Base-by-base conservation (phyloP, 2,888 invertebrate species). In the Zeuzera pyrina region DNA sequence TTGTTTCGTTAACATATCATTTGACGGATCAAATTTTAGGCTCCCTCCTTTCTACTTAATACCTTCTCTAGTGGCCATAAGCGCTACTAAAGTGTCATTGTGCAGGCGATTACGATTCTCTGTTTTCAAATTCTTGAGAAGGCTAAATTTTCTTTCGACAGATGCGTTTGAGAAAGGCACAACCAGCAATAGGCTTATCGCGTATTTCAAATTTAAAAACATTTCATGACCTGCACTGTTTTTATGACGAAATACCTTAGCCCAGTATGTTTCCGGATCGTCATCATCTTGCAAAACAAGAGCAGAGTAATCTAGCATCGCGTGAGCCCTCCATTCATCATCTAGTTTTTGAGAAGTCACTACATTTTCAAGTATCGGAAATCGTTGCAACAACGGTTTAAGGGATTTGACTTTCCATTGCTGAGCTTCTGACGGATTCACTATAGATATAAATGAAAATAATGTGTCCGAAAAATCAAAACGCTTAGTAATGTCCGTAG, bases 371-470 rank as follows among this genome's bases (percentile, higher is more conserved):
- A 33, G 28, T 12, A 28, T 11, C 15, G 27, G 33, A 33, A 33
- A 33, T 33, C 28, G 19, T 14, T 27, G 7, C 21, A 28, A 11
- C 14, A 31, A 8, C n/a, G 31, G 15, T 15, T 10, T 10, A 13
- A 31, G 28, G n/a, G 29, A 28, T 23, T 33, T 33, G 23, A 33
- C 12, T 28, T 28, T 28, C 10, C 27, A 28, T 29, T 33, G 21
- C 11, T 12, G 21, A 21, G 33, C 33, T 28, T 33, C 33, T 19
- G 13, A 22, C n/a, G 33, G 33, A 33, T 33, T 23, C n/a, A 33
- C 33, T 22, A 15, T 23, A 13, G 21, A 15, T 33, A 28, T 21
- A 28, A 33, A 11, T 15, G 23, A 23, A 25, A 31, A 31, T 24
- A 31, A 31, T 7, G 31, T 3, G 16, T 24, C 31, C 7, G 8